phyloP scores from a whole-genome alignment of 2,797 vertebrate genomes.

The Aulostomus chinensis region DNA sequence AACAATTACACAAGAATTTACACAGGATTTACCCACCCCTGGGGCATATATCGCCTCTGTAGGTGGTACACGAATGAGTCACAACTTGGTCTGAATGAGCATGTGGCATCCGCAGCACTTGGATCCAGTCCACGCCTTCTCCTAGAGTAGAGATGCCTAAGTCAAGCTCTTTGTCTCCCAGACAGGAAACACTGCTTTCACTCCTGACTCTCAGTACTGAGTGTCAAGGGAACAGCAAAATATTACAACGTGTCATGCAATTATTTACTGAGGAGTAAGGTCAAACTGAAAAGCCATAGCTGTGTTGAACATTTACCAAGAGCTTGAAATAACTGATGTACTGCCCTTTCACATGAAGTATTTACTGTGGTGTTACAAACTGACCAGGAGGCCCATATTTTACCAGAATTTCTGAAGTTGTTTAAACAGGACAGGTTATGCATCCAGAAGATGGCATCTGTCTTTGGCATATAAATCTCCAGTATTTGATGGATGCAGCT shows the following conservation, averaged over 20 bases:
- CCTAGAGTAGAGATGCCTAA: slow-evolving; percentile 41
- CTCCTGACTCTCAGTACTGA: slow-evolving; percentile 4
- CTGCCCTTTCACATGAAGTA: slow-evolving; percentile 10
- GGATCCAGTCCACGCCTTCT: slow-evolving; percentile 35
- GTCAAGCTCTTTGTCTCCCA: slow-evolving; percentile 24
- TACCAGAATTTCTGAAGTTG: slow-evolving; percentile 48
- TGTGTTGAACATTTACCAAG: slow-evolving; percentile 31
- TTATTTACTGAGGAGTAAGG: slow-evolving; percentile 34
- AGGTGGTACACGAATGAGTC: slow-evolving; percentile 64
- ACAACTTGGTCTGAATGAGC: slow-evolving; percentile 45
- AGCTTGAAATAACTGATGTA: slow-evolving; percentile 26
- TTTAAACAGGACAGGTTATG: slow-evolving; percentile 58
- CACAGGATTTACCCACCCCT: slow-evolving; percentile 67
- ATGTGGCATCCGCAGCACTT: slow-evolving; percentile 21
- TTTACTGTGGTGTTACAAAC: slow-evolving; percentile 33
- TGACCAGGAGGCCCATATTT: slow-evolving; percentile 20
- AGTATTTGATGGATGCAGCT: slow-evolving; percentile 75
- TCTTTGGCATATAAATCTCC: slow-evolving; percentile 38
- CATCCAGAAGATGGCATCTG: slow-evolving; percentile 44
- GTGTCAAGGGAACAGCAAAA: not conserved
- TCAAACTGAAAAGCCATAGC: slow-evolving; percentile 20
- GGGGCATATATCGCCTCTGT: slow-evolving; percentile 81
- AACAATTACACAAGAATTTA: too few species aligned
- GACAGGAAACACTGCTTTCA: slow-evolving; percentile 3
- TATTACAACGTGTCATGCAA: slow-evolving; percentile 1